These are phyloP conservation scores for Aspiorhynchus laticeps DNA, from an alignment of 2,113 vertebrate species.

Conservation along the genomic window DNA sequence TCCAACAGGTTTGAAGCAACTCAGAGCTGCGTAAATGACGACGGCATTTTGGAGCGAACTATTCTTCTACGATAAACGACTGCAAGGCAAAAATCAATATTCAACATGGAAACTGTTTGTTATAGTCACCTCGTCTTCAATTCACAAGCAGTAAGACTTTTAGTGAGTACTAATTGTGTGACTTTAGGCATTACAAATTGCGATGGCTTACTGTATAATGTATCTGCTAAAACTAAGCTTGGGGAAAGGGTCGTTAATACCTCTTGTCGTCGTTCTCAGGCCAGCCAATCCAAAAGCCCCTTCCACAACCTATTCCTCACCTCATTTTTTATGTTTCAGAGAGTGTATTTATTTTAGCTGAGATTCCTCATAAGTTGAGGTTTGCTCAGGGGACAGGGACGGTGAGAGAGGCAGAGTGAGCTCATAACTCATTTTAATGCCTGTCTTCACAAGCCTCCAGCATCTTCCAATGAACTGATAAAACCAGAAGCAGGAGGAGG, in stretches of 20 bases:
- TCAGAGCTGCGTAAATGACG: not conserved
- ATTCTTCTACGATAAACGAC: not conserved
- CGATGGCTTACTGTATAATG: not conserved
- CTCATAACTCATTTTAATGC: conserved; percentile 62
- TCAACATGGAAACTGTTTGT: not conserved
- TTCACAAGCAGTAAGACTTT: not conserved
- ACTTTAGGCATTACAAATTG: conserved; percentile 13
- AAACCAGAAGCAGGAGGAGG: conserved; percentile 22
- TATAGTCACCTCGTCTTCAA: not conserved
- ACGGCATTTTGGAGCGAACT: not conserved
- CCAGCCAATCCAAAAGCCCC: not conserved
- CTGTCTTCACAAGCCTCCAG: conserved; percentile 56
- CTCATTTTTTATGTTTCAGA: conserved; percentile 55
- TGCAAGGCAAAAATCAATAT: not conserved
- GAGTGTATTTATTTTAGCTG: conserved; percentile 63
- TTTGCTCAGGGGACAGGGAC: conserved; percentile 57
- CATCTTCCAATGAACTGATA: conserved; percentile 44
- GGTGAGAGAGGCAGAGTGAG: conserved; percentile 51
- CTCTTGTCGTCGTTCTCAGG: not conserved
- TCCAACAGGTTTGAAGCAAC: not conserved
- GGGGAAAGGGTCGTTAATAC: not conserved
- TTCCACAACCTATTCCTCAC: not conserved
- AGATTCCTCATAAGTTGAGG: conserved; percentile 59
- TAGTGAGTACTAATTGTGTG: conserved; percentile 1
- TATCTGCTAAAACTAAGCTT: not conserved